phyloP scores from a whole-genome alignment of 2,113 vertebrate species.

The Emydura subglobosa region DNA sequence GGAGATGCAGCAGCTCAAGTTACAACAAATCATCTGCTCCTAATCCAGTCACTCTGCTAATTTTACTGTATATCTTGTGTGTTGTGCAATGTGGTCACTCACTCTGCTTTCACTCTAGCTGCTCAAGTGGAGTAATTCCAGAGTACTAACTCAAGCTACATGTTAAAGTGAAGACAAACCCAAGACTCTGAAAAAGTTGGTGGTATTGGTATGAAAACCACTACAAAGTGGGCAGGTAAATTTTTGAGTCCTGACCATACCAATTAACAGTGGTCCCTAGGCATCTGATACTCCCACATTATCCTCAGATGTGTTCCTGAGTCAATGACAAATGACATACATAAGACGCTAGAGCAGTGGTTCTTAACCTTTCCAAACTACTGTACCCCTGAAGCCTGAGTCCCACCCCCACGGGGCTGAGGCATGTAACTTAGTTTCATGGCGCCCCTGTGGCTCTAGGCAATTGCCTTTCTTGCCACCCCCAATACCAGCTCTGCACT shows the following conservation, averaged over 20 bases:
- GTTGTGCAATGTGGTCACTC: not conserved
- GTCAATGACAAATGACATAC: not conserved
- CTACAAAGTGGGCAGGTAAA: not conserved
- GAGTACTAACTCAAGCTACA: slow-evolving; percentile 40
- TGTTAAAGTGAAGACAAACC: slow-evolving; percentile 10
- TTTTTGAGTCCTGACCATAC: slow-evolving; percentile 5
- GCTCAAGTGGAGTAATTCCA: slow-evolving; percentile 33
- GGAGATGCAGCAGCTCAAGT: not conserved
- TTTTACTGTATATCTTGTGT: not conserved
- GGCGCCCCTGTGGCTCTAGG: too few relatives aligned
- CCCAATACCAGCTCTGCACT: too few relatives aligned
- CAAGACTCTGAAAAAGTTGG: slow-evolving; percentile 31
- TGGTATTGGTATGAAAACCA: slow-evolving; percentile 32
- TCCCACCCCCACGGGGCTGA: too few relatives aligned
- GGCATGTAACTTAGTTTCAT: too few relatives aligned
- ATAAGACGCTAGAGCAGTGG: not conserved
- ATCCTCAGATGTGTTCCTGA: not conserved
- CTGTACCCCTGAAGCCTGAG: too few relatives aligned
- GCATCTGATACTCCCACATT: not conserved
- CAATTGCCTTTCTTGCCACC: too few relatives aligned
- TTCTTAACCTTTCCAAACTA: too few relatives aligned
- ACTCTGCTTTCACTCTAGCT: not conserved
- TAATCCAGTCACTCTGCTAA: not conserved
- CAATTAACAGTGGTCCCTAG: slow-evolving; percentile 4
- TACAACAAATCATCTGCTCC: accelerated